phyloP scores from a whole-genome alignment of 1,140 invertebrate genomes.

The Odontomachus brunneus region DNA sequence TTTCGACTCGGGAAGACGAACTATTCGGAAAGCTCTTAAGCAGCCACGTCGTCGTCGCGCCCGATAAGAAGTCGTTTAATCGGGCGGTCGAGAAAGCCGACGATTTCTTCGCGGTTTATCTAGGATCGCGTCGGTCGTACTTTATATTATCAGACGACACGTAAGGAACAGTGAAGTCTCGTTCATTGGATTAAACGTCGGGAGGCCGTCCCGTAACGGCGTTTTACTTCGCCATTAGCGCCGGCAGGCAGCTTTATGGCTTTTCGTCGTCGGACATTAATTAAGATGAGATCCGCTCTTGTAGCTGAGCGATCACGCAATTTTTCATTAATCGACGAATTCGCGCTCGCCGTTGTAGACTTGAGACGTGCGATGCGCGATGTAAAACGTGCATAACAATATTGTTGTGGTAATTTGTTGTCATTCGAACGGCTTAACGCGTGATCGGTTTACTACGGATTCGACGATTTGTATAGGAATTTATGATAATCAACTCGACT shows the following conservation, averaged over 20 bases:
- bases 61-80: conserved; percentile 36
- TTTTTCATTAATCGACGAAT: conserved; percentile 62
- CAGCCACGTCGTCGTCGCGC: background rate
- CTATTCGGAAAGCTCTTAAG: background rate
- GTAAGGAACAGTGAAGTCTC: conserved; percentile 60
- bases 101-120: conserved; percentile 44
- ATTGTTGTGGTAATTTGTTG: conserved; percentile 22
- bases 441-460: too few species aligned
- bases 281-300: conserved; percentile 63
- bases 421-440: background rate
- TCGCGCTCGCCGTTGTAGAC: too few species aligned
- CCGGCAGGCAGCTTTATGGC: conserved; percentile 56
- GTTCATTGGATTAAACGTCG: conserved; percentile 56
- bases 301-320: conserved; percentile 42
- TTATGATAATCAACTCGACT: too few species aligned
- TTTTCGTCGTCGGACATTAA: conserved; percentile 41
- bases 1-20: background rate
- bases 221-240: conserved; percentile 64
- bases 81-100: conserved; percentile 13
- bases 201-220: background rate
- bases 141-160: conserved; percentile 63
- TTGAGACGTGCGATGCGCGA: background rate
- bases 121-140: conserved; percentile 22
- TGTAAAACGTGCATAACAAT: background rate
- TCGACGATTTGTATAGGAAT: too few species aligned